Percentiles rank a stretch among this genome's conserved stretches.
Conservation (phyloP, 2,888 invertebrate species). For the Cheilosia vernalis region DNA sequence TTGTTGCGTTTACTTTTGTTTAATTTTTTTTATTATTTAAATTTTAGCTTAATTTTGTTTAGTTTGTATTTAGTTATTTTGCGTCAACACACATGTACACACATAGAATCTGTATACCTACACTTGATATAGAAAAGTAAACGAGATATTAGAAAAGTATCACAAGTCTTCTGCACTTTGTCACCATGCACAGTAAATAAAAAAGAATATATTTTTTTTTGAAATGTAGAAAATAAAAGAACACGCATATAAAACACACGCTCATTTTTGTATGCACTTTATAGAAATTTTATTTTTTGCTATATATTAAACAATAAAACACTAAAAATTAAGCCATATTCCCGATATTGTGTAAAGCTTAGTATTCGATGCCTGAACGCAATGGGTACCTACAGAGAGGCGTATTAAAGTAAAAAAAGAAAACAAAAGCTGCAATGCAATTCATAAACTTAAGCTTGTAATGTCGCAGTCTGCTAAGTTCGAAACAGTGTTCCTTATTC, state of each 20-base stretch:
- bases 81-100: constrained; percentile 12
- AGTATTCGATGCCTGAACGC: no score
- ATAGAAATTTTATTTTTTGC: not conserved
- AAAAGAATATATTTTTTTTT: not conserved
- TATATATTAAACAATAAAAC: not conserved
- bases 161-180: not conserved
- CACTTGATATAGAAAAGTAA: constrained; percentile 24
- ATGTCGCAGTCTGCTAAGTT: no score
- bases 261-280: constrained; percentile 26
- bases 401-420: no score
- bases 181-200: constrained; percentile 46
- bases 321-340: not conserved
- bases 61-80: constrained; percentile 57
- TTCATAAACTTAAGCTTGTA: no score
- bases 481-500: no score
- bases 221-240: not conserved
- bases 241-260: constrained; percentile 41
- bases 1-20: constrained; percentile 24
- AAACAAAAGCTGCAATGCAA: no score
- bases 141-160: constrained; percentile 5
- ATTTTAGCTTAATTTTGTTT: constrained; percentile 38
- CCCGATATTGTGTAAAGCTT: no score
- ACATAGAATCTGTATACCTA: constrained; percentile 28
- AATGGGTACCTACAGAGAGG: no score
- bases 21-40: constrained; percentile 52